A percentile compares a stretch with the other conserved stretches of the same genome.
phyloP scores from a whole-genome alignment of 2,113 vertebrate genomes.

The Myanophis thanlyinensis region DNA sequence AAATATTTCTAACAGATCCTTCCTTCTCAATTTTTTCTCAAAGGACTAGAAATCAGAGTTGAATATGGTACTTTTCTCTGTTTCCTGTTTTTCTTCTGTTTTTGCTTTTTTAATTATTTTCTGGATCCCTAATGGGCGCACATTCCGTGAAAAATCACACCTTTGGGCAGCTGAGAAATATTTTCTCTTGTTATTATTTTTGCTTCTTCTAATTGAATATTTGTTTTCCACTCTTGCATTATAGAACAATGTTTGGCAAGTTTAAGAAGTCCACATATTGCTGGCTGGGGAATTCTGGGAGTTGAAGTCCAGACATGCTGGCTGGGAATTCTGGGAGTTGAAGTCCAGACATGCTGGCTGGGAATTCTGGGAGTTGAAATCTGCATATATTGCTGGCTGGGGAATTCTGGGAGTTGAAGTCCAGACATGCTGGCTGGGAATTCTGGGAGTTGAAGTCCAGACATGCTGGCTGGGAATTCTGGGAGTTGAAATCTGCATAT shows the following conservation, averaged over 20 bases:
- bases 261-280: too few relatives aligned
- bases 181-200: not conserved
- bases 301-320: too few relatives aligned
- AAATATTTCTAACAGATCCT: not conserved
- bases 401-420: too few relatives aligned
- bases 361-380: too few relatives aligned
- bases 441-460: too few relatives aligned
- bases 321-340: too few relatives aligned
- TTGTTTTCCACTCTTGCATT: not conserved
- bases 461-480: rapidly evolving
- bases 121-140: not conserved
- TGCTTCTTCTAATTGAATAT: not conserved
- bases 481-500: not conserved
- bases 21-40: not conserved
- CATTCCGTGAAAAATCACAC: not conserved
- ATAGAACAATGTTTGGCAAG: not conserved
- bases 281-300: too few relatives aligned
- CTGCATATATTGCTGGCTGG: too few relatives aligned
- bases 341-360: too few relatives aligned
- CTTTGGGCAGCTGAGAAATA: not conserved
- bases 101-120: not conserved
- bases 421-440: too few relatives aligned
- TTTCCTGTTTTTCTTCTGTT: not conserved
- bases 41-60: not conserved
- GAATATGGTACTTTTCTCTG: not conserved